Base-by-base conservation (phyloP, 2,888 invertebrate species). In the Automeris io region DNA sequence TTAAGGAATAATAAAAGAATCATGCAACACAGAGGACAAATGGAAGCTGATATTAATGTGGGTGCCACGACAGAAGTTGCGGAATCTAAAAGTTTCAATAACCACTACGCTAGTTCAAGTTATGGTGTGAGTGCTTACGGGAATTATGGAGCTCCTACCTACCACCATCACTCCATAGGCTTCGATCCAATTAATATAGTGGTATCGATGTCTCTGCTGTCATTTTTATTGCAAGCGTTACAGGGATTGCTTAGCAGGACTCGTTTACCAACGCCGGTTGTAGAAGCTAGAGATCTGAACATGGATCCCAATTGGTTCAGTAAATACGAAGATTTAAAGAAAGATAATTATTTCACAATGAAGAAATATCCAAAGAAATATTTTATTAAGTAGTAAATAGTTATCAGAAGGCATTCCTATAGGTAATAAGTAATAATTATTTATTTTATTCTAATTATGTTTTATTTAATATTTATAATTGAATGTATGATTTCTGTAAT, bases 101-200 rank as follows among this genome's bases (percentile, higher is more conserved):
- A 48, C 34, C 75, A 75, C 50, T 83, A 75, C 35, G 50, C 62
- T 8, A 51, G 70, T 2, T 68, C 80, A 1, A 74, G 76, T 4
- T 83, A 71, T 43, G 82, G 80, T 23, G 63, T 55, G 0, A 80
- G 72, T 32, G 77, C 63, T 0, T 70, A 57, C 36, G 61, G 61
- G 1, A 79, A 72, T 43, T 75, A 75, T 46, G 73, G 64, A 12
- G 36, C 53, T 11, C 61, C 69, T 8, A 70, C 79, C 1, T 85
- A 83, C 45, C 85, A 87, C 46, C 87, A 87, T 42, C 86, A 87
- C 51, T 86, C 85, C 1, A 81, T 87, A 36, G 86, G 86, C n/a
- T 82, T 87, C 42, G 87, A 87, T 63, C 87, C 87, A 5, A 65
- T 87, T 34, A 87, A 87, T 46, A 85, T 87, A 18, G 71, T 87